Percentiles rank a stretch among this genome's conserved stretches.
Conservation (phyloP, 2,113 vertebrate genomes). For the rabbit (Oryctolagus cuniculus) region mOryCun1.1 NC_091443.1:110166501-110167000, state of each 20-base stretch:
- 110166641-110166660: not conserved
- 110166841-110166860: not conserved
- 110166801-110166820: not conserved
- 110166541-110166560: not conserved
- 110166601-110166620: not conserved
- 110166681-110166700: not conserved
- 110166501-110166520: not conserved
- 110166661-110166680: not conserved
- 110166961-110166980: not conserved
- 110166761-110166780: not conserved
- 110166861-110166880: not conserved
- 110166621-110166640: not conserved
- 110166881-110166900: conserved; percentile 5
- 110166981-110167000: not conserved
- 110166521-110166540: not conserved
- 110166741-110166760: not conserved
- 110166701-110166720: conserved; percentile 35
- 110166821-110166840: not conserved
- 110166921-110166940: conserved; percentile 7
- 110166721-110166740: not conserved
- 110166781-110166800: not conserved
- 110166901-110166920: not conserved
- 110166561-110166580: not conserved
- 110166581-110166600: conserved; percentile 5
- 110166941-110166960: conserved; percentile 23